Base-by-base conservation (phyloP, 37 sponge, comb jelly and placozoan species). In the Beroe ovata region DNA sequence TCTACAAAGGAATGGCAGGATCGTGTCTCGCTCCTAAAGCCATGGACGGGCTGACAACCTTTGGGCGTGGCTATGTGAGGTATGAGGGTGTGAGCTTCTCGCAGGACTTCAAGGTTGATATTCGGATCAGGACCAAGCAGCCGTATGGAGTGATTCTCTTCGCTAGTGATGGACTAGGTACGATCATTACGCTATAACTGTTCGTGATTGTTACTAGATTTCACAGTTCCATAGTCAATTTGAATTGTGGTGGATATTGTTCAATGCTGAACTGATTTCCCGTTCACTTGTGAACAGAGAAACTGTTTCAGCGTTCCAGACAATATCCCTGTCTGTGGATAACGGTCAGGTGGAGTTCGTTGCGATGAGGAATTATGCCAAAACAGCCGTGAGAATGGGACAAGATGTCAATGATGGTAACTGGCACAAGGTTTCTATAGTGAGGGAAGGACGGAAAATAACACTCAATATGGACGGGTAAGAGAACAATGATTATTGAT, bases 381-480 rank as follows among this genome's bases (percentile, higher is more conserved):
- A 66, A 16, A 77, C 84, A 20, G 54, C 54, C n/a, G 84, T 77
- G 2, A 39, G 84, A 29, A 77, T 36, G 38, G 84, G 84, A 3
- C 42, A 42, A 23, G 84, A 39, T 29, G 84, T 36, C 33, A 42
- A 36, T 36, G 84, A 77, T 29, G 84, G 84, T n/a, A 23, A 16
- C n/a, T 77, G 35, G 38, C 84, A 77, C 54, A n/a, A 42, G 3
- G 54, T 77, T 1, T 42, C 54, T 1, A 36, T 77, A 40, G 42
- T 42, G 0, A 77, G 84, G n/a, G 84, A 77, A n/a, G 84, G 54
- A 1, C 4, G 20, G 11, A 39, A 77, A 35, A 39, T 77, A 16
- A 77, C 84, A 8, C 84, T 77, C 54, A 42, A 42, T 19, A 42
- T 77, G 42, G 84, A 77, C 54, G 84, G 84, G 84, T 77, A 4